phyloP scores from a whole-genome alignment of 1,140 invertebrate species.

The Drosophila miranda region DNA sequence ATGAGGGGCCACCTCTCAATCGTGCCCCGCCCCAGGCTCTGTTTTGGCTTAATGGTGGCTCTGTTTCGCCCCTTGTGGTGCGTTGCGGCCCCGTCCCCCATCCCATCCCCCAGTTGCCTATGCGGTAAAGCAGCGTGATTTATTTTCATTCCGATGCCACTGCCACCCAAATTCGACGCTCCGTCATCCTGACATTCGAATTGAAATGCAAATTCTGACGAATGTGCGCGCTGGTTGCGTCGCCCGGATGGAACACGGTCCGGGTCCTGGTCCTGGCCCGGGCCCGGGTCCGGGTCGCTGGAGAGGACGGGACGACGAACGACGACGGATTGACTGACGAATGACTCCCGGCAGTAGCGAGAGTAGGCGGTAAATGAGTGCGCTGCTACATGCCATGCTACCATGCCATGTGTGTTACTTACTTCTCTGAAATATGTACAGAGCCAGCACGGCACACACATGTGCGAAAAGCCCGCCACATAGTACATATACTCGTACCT shows the following conservation, averaged over 20 bases:
- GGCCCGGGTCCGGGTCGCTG: neutral
- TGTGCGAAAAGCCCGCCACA: slow-evolving; percentile 37
- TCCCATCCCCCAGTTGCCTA: slow-evolving; percentile 35
- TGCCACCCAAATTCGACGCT: slow-evolving; percentile 71
- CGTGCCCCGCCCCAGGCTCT: slow-evolving; percentile 27
- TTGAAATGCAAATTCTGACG: slow-evolving; percentile 81
- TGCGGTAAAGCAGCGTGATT: slow-evolving; percentile 68
- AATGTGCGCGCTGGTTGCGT: slow-evolving; percentile 68
- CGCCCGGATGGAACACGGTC: slow-evolving; percentile 15
- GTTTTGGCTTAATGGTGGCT: slow-evolving; percentile 74
- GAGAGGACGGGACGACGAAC: slow-evolving; percentile 21
- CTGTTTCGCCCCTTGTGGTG: slow-evolving; percentile 52
- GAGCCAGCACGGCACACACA: slow-evolving; percentile 37
- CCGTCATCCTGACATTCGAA: slow-evolving; percentile 77
- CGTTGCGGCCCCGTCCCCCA: slow-evolving; percentile 21
- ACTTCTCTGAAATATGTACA: slow-evolving; percentile 14
- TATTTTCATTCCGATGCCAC: slow-evolving; percentile 75
- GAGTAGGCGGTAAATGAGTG: slow-evolving; percentile 67
- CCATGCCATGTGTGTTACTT: slow-evolving; percentile 42
- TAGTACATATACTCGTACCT: slow-evolving; percentile 9
- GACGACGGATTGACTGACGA: slow-evolving; percentile 51
- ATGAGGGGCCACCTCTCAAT: slow-evolving; percentile 15
- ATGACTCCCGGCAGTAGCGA: slow-evolving; percentile 49
- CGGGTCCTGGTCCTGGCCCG: too few species aligned
- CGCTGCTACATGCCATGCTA: slow-evolving; percentile 51